Evolutionary conservation across 1,140 invertebrate species (phyloP).

Genomic region (Tenebrio molitor): DNA sequence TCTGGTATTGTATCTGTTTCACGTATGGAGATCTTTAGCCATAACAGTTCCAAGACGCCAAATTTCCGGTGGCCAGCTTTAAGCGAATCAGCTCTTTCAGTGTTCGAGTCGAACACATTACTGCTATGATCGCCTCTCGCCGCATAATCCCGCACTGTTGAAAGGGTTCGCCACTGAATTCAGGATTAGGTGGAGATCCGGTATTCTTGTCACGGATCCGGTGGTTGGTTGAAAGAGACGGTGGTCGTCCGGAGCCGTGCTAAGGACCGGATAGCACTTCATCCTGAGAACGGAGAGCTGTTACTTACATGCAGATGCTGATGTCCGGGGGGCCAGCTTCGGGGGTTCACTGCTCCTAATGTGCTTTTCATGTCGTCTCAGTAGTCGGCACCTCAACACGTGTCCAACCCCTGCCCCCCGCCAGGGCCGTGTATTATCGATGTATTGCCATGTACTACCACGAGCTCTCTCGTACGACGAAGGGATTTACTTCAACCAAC

Average conservation of each 20-base stretch:
- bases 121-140: slow-evolving; percentile 24
- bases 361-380: slow-evolving; percentile 64
- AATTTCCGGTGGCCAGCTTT: slow-evolving; percentile 12
- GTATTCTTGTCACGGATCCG: slow-evolving; percentile 47
- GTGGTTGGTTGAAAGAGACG: slow-evolving; percentile 43
- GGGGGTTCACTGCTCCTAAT: slow-evolving; percentile 59
- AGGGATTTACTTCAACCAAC: slow-evolving; percentile 60
- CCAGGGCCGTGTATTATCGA: slow-evolving; percentile 63
- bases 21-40: not conserved
- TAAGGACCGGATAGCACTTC: slow-evolving; percentile 50
- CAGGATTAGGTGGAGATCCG: slow-evolving; percentile 43
- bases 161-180: slow-evolving; percentile 47
- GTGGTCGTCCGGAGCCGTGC: slow-evolving; percentile 34
- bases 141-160: slow-evolving; percentile 45
- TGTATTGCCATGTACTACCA: slow-evolving; percentile 65
- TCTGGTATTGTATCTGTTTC: no score
- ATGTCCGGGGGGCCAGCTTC: slow-evolving; percentile 56
- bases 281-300: slow-evolving; percentile 56
- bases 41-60: slow-evolving; percentile 1
- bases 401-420: slow-evolving; percentile 57
- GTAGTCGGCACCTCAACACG: slow-evolving; percentile 63
- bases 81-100: slow-evolving; percentile 5
- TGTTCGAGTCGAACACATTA: not conserved
- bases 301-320: slow-evolving; percentile 59
- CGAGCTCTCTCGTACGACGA: slow-evolving; percentile 57